Conservation (phyloP, 2,113 vertebrate genomes). For the Amphiprion ocellaris region DNA sequence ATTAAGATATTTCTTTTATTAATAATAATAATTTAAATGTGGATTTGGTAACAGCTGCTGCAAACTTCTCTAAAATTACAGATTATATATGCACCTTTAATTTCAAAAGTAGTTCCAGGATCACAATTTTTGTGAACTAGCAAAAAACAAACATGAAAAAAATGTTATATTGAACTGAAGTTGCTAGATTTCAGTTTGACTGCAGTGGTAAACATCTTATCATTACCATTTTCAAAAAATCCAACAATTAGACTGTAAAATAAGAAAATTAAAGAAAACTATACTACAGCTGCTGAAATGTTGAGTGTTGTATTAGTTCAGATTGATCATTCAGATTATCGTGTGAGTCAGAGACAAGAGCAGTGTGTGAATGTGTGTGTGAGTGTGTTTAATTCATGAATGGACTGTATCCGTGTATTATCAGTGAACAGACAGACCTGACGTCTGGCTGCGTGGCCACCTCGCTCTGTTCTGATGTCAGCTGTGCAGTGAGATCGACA, state of each 20-base stretch:
- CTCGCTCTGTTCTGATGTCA: conserved; percentile 53
- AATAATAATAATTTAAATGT: background rate
- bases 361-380: conserved; percentile 11
- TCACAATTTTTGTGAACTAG: background rate
- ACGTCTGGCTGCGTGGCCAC: conserved; percentile 50
- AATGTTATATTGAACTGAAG: background rate
- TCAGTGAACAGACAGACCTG: conserved; percentile 68
- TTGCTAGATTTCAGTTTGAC: background rate
- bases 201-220: background rate
- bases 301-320: background rate
- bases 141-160: background rate
- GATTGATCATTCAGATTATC: background rate
- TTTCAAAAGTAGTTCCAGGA: background rate
- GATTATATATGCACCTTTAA: background rate
- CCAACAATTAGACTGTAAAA: background rate
- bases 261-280: background rate
- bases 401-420: conserved; percentile 63
- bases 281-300: background rate
- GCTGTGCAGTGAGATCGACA: conserved; percentile 55
- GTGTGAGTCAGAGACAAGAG: background rate
- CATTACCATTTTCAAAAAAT: background rate
- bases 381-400: conserved; percentile 45
- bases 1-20: background rate
- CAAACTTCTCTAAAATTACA: conserved; percentile 11
- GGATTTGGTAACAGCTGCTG: background rate